phyloP scores from a whole-genome alignment of 2,888 invertebrate species.

The Sinhomidia bicolor region DNA sequence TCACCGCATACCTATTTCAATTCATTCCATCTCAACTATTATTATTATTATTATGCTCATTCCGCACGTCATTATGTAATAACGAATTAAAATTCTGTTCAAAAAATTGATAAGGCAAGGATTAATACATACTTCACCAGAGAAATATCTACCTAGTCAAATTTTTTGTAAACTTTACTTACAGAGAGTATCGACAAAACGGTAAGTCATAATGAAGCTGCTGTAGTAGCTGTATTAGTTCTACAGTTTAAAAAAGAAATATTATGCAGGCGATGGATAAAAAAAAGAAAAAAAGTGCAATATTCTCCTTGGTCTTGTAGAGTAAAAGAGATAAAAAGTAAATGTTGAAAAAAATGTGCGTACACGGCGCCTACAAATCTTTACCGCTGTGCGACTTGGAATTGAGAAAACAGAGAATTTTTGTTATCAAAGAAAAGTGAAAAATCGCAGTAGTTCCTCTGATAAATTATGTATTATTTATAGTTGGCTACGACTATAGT shows the following conservation, averaged over 20 bases:
- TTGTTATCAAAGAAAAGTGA: neutral
- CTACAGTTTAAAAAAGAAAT: no score
- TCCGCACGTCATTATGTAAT: neutral
- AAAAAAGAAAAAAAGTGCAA: no score
- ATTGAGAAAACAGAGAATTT: neutral
- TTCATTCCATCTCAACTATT: neutral
- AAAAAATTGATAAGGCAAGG: neutral
- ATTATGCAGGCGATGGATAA: no score
- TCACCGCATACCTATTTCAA: no score
- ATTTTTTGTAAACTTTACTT: no score
- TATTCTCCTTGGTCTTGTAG: no score
- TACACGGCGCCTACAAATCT: neutral
- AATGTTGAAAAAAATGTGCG: neutral
- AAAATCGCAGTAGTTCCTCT: neutral
- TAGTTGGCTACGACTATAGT: neutral
- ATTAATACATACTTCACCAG: neutral
- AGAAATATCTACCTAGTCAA: neutral
- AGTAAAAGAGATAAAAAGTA: no score
- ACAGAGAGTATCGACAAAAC: no score
- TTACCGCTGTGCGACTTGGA: neutral
- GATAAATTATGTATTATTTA: neutral
- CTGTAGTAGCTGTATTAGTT: no score
- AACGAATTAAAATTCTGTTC: neutral
- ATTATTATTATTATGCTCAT: no score
- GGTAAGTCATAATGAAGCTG: no score